Percentiles rank a stretch among this genome's conserved stretches.
These are phyloP conservation scores for Aegotheles bennettii DNA, from an alignment of 2,113 vertebrate species.

Conservation along the genomic window DNA sequence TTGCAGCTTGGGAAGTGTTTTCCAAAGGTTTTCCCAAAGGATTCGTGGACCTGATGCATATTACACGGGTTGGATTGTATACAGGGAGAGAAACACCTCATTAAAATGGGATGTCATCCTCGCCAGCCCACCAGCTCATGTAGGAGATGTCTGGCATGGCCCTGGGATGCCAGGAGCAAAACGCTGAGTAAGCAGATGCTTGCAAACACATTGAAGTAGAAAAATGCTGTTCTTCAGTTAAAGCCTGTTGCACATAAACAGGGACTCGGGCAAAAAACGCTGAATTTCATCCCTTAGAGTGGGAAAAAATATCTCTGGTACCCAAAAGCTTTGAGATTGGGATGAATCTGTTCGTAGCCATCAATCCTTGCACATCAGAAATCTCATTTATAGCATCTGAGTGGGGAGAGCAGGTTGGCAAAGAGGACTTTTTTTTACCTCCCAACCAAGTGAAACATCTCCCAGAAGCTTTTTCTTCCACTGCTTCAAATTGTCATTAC, in stretches of 20 bases:
- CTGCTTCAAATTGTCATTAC: too few relatives aligned
- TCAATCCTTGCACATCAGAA: too few relatives aligned
- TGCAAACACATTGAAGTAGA: not conserved
- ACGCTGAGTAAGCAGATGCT: not conserved
- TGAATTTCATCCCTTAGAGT: too few relatives aligned
- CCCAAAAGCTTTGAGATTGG: too few relatives aligned
- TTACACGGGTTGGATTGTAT: rapidly evolving
- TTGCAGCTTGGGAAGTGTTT: not conserved
- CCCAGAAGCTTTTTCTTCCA: too few relatives aligned
- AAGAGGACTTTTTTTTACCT: too few relatives aligned
- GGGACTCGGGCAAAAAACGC: too few relatives aligned
- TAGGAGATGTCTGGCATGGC: not conserved
- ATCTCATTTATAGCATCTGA: too few relatives aligned
- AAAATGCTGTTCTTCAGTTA: not conserved
- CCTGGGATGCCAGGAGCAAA: not conserved
- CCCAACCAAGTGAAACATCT: too few relatives aligned
- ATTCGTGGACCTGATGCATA: not conserved
- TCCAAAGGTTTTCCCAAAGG: not conserved
- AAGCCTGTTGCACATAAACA: not conserved
- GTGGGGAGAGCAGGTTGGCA: too few relatives aligned
- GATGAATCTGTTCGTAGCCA: too few relatives aligned
- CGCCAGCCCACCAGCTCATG: not conserved
- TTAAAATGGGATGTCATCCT: not conserved
- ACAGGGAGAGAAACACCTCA: rapidly evolving
- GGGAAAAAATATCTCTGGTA: too few relatives aligned